Evolutionary conservation across 1,140 invertebrate species (phyloP), one percentile per base, ranked within the genome.

Genomic region (Lordiphosa collinella): DNA sequence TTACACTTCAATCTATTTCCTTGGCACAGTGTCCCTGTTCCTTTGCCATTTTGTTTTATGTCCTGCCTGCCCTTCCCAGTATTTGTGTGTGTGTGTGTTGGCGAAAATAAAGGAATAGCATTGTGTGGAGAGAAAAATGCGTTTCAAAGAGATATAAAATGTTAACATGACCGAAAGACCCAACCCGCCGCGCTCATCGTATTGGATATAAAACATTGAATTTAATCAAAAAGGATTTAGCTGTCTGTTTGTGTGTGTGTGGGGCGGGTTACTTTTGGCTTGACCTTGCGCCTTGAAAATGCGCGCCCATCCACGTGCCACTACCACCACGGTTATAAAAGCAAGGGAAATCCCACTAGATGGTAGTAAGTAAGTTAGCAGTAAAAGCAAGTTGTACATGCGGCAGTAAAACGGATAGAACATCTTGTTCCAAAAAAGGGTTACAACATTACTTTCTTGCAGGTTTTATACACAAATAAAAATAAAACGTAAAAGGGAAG

Each of bases 151-250:
- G 63, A 78, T 78, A 84, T 85, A 84, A 84, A 82, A 82, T 82
- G 78, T 84, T 84, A 69, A 72, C 72, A 64, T 75, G 78, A 72
- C 68, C 68, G 44, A 68, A 54, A 49, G 61, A 69, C 61, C 47
- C 32, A 41, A 38, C 34, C 18, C 22, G 34, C 18, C 22, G 34
- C 47, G 41, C 31, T 51, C 61, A 51, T 13, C 36, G 54, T 65
- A 80, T 76, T 84, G 78, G 72, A 84, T 84, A 84, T 84, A 84
- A 84, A 84, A 82, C 79, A 84, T 84, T 84, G 78, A 84, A 84
- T 84, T 84, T 84, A 84, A 84, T 84, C 78, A 84, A 84, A 84
- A 84, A 84, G 78, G 78, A 84, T 84, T 84, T 84, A 84, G 79
- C 47, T 54, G 16, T 31, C 38, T 32, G 34, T 32, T 53, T 56